phyloP scores from a whole-genome alignment of 2,113 vertebrate species.

The Clinocottus analis region DNA sequence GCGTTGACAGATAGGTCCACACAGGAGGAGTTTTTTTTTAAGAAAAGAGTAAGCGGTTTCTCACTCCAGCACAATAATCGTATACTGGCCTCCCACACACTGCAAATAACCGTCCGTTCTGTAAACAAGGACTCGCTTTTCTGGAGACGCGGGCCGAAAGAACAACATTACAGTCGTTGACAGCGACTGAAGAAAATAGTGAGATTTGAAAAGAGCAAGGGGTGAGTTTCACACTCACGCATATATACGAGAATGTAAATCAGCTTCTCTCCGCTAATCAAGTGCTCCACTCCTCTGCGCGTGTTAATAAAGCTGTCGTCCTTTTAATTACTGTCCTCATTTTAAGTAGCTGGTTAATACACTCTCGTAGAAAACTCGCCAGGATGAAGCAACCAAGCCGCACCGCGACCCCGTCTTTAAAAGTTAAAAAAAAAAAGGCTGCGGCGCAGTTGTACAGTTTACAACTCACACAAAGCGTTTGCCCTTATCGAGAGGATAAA shows the following conservation, averaged over 20 bases:
- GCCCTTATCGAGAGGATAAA: conserved; percentile 12
- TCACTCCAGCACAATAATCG: conserved; percentile 40
- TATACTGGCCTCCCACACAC: conserved; percentile 35
- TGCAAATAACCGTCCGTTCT: conserved; percentile 48
- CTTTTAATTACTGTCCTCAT: conserved; percentile 66
- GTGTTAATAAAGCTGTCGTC: conserved; percentile 75
- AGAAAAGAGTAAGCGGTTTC: no score
- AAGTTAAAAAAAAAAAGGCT: conserved; percentile 22
- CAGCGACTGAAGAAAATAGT: conserved; percentile 27
- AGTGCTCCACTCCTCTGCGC: conserved; percentile 54
- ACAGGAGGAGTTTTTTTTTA: background rate
- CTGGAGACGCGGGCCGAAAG: conserved; percentile 36
- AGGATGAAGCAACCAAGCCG: conserved; percentile 37
- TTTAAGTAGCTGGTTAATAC: conserved; percentile 65
- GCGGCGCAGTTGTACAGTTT: conserved; percentile 24
- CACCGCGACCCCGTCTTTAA: background rate
- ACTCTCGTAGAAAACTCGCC: conserved; percentile 39
- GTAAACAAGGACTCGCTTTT: conserved; percentile 40
- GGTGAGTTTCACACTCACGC: conserved; percentile 15
- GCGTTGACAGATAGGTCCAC: conserved; percentile 16
- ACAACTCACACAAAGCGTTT: conserved; percentile 25
- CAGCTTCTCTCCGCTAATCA: conserved; percentile 61
- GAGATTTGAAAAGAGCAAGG: conserved; percentile 30
- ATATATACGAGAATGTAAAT: conserved; percentile 51
- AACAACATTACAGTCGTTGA: conserved; percentile 38